Percentiles rank a stretch among this genome's conserved stretches.
These are phyloP conservation scores for Leptinotarsa lineolata DNA, from an alignment of 1,140 invertebrate genomes.

Conservation along the genomic window DNA sequence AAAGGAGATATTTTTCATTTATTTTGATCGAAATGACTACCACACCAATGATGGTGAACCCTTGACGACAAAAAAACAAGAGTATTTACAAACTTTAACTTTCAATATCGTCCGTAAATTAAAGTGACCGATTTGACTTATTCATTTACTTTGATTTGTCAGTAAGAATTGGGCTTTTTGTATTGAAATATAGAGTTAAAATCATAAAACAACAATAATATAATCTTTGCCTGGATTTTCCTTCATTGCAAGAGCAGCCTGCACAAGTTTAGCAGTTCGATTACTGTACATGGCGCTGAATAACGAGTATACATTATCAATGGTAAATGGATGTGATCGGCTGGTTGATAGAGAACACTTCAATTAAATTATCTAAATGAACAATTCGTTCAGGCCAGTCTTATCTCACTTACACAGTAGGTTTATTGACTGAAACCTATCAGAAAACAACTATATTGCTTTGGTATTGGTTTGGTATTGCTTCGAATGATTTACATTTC, in stretches of 20 bases:
- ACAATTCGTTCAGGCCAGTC: too few species aligned
- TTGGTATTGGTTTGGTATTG: too few species aligned
- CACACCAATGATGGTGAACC: slow-evolving; percentile 18
- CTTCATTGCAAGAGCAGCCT: slow-evolving; percentile 16
- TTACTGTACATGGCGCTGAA: background rate
- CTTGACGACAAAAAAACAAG: background rate
- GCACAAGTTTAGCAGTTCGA: background rate
- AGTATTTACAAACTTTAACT: slow-evolving; percentile 16
- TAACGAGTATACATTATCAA: too few species aligned
- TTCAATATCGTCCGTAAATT: slow-evolving; percentile 15
- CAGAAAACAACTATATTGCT: too few species aligned
- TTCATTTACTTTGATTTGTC: slow-evolving; percentile 14
- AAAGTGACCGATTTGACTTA: slow-evolving; percentile 18
- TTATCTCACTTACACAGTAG: too few species aligned
- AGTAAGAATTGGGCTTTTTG: background rate
- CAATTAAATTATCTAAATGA: too few species aligned
- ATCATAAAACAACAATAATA: slow-evolving; percentile 18
- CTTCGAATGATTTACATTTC: too few species aligned
- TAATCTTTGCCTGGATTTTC: slow-evolving; percentile 20
- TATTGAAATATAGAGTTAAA: background rate
- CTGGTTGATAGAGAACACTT: too few species aligned
- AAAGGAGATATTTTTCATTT: slow-evolving; percentile 7
- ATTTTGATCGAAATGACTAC: slow-evolving; percentile 11
- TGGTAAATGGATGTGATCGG: too few species aligned
- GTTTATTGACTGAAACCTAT: too few species aligned